Evolutionary conservation across 1,140 invertebrate genomes (phyloP).

Genomic region (Trigoniulus corallinus): DNA sequence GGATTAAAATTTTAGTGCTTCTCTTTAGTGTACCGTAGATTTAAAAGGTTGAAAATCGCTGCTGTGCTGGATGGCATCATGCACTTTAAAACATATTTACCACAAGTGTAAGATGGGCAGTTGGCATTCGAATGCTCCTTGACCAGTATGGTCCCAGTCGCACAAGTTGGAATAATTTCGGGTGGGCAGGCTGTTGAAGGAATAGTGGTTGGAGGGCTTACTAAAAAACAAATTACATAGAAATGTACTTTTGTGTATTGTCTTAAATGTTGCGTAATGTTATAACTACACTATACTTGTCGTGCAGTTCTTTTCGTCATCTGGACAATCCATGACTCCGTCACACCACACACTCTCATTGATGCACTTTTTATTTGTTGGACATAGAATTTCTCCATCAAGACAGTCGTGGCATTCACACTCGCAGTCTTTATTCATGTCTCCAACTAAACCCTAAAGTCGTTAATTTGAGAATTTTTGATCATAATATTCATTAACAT

Average conservation of each 20-base stretch:
- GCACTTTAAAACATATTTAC: slow-evolving; percentile 10
- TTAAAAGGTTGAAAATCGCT: too few species aligned
- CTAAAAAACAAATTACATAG: too few species aligned
- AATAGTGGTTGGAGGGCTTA: slow-evolving; percentile 8
- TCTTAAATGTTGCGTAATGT: too few species aligned
- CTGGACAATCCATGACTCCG: slow-evolving; percentile 60
- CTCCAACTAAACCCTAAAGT: background rate
- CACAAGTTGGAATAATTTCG: slow-evolving; percentile 11
- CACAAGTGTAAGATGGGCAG: slow-evolving; percentile 14
- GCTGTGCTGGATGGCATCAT: too few species aligned
- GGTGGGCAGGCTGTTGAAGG: slow-evolving; percentile 11
- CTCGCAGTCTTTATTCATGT: slow-evolving; percentile 32
- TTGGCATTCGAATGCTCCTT: slow-evolving; percentile 9
- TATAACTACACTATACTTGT: too few species aligned
- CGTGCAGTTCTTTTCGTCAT: slow-evolving; percentile 57
- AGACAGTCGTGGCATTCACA: slow-evolving; percentile 58
- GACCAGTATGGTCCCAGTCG: slow-evolving; percentile 10
- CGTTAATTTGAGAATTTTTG: too few species aligned
- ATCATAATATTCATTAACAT: too few species aligned
- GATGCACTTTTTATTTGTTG: slow-evolving; percentile 55
- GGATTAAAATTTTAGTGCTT: too few species aligned
- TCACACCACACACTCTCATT: slow-evolving; percentile 55
- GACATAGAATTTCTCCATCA: slow-evolving; percentile 43
- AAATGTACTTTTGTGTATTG: too few species aligned
- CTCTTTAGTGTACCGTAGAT: too few species aligned